Base-by-base conservation (phyloP, 2,113 vertebrate genomes). In the Silurus glanis region DNA sequence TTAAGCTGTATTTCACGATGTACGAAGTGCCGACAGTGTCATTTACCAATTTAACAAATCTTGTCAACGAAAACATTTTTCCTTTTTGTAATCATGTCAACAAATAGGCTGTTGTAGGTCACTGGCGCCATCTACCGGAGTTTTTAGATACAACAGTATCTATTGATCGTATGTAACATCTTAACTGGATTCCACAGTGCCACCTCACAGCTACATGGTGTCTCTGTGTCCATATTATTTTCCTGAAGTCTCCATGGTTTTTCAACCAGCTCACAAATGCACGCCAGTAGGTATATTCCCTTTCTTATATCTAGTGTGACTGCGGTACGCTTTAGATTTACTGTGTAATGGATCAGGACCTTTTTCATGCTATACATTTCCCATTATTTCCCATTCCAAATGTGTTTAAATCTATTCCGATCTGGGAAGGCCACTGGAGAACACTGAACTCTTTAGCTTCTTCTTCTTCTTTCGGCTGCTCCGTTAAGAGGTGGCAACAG, bases 101-200 rank as follows among this genome's bases (percentile, higher is more conserved):
- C 5, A 75, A 49, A 1, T 1, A 74, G 21, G 4, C 4, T 51
- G 19, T 23, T 75, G 13, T 62, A 62, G 47, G 1, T 1, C 23
- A 53, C 47, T 55, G 9, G 17, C 61, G 59, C 74, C 74, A 85
- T 79, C 74, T 85, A 79, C 8, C 1, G 74, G 69, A 53, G 62
- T 0, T 17, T 62, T 13, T 47, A 21, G 19, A 12, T 80, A 1
- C 28, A 45, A 23, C 9, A 2, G 51, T 3, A 76, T 12, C 1
- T 51, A 2, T n/a, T 37, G 37, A 2, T 37, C 37, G 37, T 37
- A 37, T 37, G 37, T 37, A 37, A 37, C 37, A 37, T 23, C 21
- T 8, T 17, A 59, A 17, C 58, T 19, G 19, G 59, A 66, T 66
- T 8, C 8, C 23, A 66, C 1, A 9, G 10, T 66, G 23, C n/a